Conservation (phyloP, 2,113 vertebrate genomes). For the Silurus asotus region DNA sequence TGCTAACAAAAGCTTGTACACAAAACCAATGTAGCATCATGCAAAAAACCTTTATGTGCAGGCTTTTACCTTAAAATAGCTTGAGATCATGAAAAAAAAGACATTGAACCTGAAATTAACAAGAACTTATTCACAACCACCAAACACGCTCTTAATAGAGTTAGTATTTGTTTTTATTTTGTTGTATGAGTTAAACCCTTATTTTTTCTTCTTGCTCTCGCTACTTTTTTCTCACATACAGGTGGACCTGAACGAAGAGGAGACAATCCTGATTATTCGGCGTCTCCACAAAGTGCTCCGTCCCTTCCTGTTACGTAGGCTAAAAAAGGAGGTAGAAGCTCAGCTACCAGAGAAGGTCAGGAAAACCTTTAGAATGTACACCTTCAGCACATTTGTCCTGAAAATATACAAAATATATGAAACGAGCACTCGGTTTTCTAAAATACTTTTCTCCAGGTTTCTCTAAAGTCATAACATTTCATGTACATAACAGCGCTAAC, state of each 20-base stretch:
- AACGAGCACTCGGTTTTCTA: background rate
- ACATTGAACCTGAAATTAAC: background rate
- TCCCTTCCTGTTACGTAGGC: slow-evolving; percentile 93
- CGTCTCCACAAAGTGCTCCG: slow-evolving; percentile 94
- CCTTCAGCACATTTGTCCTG: background rate
- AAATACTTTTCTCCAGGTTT: background rate
- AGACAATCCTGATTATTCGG: slow-evolving; percentile 95
- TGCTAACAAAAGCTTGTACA: background rate
- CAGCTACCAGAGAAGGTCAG: slow-evolving; percentile 93
- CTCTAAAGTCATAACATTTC: background rate
- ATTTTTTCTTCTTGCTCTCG: background rate
- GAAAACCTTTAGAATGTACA: background rate
- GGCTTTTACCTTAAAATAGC: background rate
- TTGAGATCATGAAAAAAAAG: background rate
- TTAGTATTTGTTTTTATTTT: background rate
- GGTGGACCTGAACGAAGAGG: slow-evolving; percentile 97
- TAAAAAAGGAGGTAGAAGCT: slow-evolving; percentile 96
- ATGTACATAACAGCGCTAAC: too few relatives aligned
- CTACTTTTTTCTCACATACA: slow-evolving; percentile 50
- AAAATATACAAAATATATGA: background rate
- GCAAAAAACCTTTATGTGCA: background rate
- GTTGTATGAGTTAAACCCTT: too few relatives aligned
- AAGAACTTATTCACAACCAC: background rate
- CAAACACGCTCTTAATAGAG: background rate
- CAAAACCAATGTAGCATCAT: background rate